Conservation (phyloP, 2,797 vertebrate species). For the Leptatherina wallacei region DNA sequence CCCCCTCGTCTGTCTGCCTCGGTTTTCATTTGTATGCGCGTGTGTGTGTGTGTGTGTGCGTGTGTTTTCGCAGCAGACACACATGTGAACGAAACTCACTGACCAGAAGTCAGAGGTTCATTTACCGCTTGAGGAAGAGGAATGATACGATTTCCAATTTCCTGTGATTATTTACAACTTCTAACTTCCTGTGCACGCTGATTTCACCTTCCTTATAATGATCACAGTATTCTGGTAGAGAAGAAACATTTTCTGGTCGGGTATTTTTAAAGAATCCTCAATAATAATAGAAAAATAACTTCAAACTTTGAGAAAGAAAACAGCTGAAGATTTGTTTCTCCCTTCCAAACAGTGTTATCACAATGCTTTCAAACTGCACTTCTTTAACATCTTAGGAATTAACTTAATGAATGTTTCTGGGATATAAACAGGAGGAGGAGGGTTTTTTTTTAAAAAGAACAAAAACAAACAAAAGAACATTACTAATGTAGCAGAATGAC, state of each 20-base stretch:
- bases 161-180: constrained; percentile 63
- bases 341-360: constrained; percentile 1
- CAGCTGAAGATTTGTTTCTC: constrained; percentile 7
- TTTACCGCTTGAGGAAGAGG: constrained; percentile 47
- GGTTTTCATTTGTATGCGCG: constrained; percentile 10
- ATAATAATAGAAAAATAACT: background rate
- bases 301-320: constrained; percentile 10
- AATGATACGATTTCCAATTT: constrained; percentile 70
- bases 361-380: constrained; percentile 11
- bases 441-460: background rate
- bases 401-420: constrained; percentile 4
- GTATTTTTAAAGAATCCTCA: constrained; percentile 14
- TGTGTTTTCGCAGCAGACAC: constrained; percentile 5
- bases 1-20: constrained; percentile 42
- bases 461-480: constrained; percentile 28
- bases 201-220: constrained; percentile 33
- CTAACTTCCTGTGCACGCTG: constrained; percentile 35
- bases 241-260: constrained; percentile 14
- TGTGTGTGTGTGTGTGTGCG: background rate
- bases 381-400: constrained; percentile 16
- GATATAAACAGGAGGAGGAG: constrained; percentile 24
- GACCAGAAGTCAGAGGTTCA: constrained; percentile 58
- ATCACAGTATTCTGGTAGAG: constrained; percentile 4
- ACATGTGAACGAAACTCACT: constrained; percentile 36
- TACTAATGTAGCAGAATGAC: constrained; percentile 1